Percentiles rank a stretch among this genome's conserved stretches.
phyloP scores from a whole-genome alignment of 2,888 invertebrate genomes.

The Phoenoteleia sp. region DNA sequence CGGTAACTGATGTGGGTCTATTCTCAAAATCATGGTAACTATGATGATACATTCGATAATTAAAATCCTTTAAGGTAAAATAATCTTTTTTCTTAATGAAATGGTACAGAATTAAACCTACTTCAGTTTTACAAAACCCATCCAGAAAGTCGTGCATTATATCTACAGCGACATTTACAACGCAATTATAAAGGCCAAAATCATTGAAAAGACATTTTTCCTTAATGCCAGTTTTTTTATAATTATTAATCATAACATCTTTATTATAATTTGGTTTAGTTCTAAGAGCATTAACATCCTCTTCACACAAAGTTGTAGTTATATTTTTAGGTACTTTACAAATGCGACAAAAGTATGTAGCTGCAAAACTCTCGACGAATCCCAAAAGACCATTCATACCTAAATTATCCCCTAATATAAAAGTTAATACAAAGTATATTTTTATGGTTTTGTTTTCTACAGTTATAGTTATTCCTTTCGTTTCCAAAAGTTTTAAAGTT shows the following conservation, averaged over 20 bases:
- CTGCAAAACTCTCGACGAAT: conserved; percentile 52
- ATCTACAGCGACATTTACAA: too few species aligned
- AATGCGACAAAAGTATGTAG: conserved; percentile 31
- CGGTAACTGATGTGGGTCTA: background rate
- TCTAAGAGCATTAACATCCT: background rate
- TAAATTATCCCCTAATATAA: conserved; percentile 60
- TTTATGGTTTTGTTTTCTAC: conserved; percentile 11
- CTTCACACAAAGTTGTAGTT: background rate
- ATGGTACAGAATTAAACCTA: background rate
- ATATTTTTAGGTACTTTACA: background rate
- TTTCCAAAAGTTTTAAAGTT: conserved; percentile 14
- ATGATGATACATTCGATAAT: conserved; percentile 14
- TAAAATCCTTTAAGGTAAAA: conserved; percentile 1
- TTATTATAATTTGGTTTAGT: too few species aligned
- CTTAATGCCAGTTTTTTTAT: too few species aligned
- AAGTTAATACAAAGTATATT: conserved; percentile 42
- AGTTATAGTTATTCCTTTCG: conserved; percentile 34
- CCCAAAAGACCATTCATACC: conserved; percentile 46
- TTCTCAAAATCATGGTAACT: conserved; percentile 21
- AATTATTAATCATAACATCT: too few species aligned
- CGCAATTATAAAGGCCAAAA: background rate
- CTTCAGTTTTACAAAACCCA: too few species aligned
- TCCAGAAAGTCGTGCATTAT: too few species aligned
- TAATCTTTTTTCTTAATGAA: conserved; percentile 9
- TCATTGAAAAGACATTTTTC: too few species aligned